phyloP scores from a whole-genome alignment of 1,140 invertebrate species.

The Phymorhynchus buccinoides region DNA sequence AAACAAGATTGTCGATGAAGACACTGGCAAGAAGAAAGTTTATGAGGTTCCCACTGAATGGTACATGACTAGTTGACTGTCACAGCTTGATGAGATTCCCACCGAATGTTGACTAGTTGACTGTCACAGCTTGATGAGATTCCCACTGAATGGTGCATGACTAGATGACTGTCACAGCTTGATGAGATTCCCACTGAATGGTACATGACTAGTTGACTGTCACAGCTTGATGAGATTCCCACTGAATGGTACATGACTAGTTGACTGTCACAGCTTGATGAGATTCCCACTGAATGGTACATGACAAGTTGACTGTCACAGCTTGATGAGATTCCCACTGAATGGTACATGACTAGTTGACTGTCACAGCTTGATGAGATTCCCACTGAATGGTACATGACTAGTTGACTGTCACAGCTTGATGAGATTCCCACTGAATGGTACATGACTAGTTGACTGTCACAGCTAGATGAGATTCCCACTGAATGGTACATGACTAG shows the following conservation, averaged over 20 bases:
- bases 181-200: background rate
- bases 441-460: no score
- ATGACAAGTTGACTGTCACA: no score
- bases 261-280: no score
- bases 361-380: background rate
- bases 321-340: background rate
- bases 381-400: background rate
- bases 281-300: background rate
- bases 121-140: background rate
- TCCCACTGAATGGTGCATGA: background rate
- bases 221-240: background rate
- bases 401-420: no score
- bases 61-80: background rate
- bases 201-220: no score
- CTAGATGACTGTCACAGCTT: no score
- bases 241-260: background rate
- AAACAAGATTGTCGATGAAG: no score
- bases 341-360: no score
- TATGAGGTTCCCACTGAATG: background rate
- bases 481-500: background rate
- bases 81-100: conserved; percentile 1
- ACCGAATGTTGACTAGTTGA: no score
- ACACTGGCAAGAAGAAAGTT: background rate
- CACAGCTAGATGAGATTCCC: background rate
- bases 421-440: background rate